Evolutionary conservation across 2,888 invertebrate species (phyloP).

Genomic region (Oscheius onirici): DNA sequence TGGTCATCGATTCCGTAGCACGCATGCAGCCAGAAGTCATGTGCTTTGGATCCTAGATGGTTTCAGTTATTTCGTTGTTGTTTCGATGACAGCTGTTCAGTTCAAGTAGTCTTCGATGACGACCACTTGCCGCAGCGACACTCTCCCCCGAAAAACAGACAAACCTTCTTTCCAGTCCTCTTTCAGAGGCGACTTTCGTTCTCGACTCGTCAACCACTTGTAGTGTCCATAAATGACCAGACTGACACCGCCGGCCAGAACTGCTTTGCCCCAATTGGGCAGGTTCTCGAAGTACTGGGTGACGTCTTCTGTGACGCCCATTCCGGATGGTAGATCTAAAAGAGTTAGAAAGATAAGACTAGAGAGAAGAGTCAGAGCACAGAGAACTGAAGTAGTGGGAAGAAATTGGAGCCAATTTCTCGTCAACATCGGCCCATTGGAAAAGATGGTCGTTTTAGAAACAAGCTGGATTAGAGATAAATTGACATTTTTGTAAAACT

Average conservation of each 20-base stretch:
- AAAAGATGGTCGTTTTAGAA: too few relatives aligned
- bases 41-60: too few relatives aligned
- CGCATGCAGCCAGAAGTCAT: too few relatives aligned
- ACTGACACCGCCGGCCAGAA: slow-evolving; percentile 52
- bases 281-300: slow-evolving; percentile 47
- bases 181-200: slow-evolving; percentile 46
- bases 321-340: background rate
- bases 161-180: slow-evolving; percentile 50
- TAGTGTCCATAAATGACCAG: slow-evolving; percentile 54
- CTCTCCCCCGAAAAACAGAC: background rate
- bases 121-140: background rate
- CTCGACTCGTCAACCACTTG: slow-evolving; percentile 37
- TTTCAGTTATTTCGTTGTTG: background rate
- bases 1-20: slow-evolving; percentile 5
- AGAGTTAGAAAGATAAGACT: background rate
- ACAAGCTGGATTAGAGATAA: too few relatives aligned
- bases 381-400: background rate
- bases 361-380: background rate
- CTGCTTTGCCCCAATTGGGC: slow-evolving; percentile 59
- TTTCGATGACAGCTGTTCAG: slow-evolving; percentile 1
- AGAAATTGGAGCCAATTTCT: background rate
- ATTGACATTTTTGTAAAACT: too few relatives aligned
- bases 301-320: slow-evolving; percentile 33
- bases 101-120: slow-evolving; percentile 16
- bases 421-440: too few relatives aligned